Evolutionary conservation across 2,888 invertebrate genomes (phyloP).

Genomic region (Rotaria macrura): DNA sequence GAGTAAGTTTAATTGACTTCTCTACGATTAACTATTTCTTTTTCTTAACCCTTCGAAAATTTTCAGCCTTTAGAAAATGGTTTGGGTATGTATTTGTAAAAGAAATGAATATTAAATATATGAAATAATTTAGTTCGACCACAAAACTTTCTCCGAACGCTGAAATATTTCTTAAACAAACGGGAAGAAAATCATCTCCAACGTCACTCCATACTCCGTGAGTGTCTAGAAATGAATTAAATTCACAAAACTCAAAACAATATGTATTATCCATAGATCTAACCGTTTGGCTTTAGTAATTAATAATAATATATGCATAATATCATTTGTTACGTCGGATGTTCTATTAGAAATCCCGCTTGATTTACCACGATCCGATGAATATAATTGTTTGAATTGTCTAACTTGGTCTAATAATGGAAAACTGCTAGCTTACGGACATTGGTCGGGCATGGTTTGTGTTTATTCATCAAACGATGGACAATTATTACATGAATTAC

Average conservation of each 20-base stretch:
- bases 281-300: background rate
- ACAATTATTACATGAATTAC: conserved; percentile 13
- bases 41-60: too few species aligned
- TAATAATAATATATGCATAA: background rate
- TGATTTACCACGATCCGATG: background rate
- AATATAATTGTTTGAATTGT: background rate
- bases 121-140: background rate
- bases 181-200: background rate
- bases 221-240: background rate
- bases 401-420: conserved; percentile 17
- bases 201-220: background rate
- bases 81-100: too few species aligned
- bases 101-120: too few species aligned
- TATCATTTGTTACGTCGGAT: background rate
- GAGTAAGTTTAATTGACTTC: background rate
- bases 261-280: background rate
- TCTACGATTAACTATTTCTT: too few species aligned
- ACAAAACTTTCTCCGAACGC: background rate
- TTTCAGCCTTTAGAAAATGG: background rate
- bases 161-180: background rate
- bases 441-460: conserved; percentile 5
- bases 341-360: background rate
- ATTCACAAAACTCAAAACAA: background rate
- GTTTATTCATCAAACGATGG: background rate
- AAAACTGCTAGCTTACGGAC: background rate